Conservation (phyloP, 2,797 vertebrate genomes). For the Paguma larvata region DNA sequence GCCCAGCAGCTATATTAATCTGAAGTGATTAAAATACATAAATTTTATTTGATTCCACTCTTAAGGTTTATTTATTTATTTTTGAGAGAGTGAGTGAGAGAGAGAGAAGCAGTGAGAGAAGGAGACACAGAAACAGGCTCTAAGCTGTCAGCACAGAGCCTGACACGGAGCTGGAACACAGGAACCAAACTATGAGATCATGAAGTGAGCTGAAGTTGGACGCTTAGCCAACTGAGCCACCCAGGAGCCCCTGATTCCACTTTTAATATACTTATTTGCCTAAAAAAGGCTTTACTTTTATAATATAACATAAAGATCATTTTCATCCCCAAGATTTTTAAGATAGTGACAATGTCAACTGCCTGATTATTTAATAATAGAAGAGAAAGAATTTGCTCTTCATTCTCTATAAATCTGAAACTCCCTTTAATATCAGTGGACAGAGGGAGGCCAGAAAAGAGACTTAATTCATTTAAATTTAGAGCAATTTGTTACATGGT, state of each 20-base stretch:
- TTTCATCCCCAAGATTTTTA: constrained; percentile 47
- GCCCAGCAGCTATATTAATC: constrained; percentile 9
- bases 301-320: constrained; percentile 8
- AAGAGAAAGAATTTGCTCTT: not conserved
- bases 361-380: not conserved
- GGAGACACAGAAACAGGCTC: too few relatives aligned
- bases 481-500: constrained; percentile 15
- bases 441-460: not conserved
- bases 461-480: constrained; percentile 17
- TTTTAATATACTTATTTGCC: constrained; percentile 51
- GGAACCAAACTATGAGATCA: too few relatives aligned
- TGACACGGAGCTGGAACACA: too few relatives aligned
- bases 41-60: constrained; percentile 37
- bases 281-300: not conserved
- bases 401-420: constrained; percentile 18
- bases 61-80: too few relatives aligned
- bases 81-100: too few relatives aligned
- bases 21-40: constrained; percentile 55
- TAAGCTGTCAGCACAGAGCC: too few relatives aligned
- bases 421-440: not conserved
- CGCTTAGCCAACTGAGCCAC: too few relatives aligned
- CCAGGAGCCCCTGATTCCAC: not conserved
- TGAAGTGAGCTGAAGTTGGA: too few relatives aligned
- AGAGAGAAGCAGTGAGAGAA: too few relatives aligned
- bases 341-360: constrained; percentile 8